Conservation (phyloP, 2,797 vertebrate genomes). For the Chanos chanos region DNA sequence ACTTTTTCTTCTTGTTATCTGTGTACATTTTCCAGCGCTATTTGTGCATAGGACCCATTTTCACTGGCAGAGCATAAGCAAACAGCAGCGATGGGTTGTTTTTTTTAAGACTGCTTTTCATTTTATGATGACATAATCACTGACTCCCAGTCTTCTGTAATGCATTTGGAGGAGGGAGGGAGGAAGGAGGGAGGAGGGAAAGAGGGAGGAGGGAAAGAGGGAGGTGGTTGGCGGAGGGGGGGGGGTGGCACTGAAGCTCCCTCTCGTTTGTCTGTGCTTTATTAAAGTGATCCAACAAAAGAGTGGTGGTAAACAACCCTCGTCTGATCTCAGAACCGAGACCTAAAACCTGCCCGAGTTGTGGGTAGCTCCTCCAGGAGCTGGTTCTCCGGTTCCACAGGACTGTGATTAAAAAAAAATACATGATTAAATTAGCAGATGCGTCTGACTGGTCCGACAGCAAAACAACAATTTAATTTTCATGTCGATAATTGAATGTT, state of each 20-base stretch:
- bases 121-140: too few relatives aligned
- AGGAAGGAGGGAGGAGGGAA: too few relatives aligned
- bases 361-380: neutral
- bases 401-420: conserved; percentile 32
- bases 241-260: neutral
- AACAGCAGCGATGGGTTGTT: too few relatives aligned
- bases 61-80: too few relatives aligned
- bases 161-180: neutral
- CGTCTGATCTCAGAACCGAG: neutral
- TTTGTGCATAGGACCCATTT: too few relatives aligned
- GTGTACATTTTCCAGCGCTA: too few relatives aligned
- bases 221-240: too few relatives aligned
- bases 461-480: conserved; percentile 21
- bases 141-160: neutral
- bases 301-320: neutral
- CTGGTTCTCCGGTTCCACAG: neutral
- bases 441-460: neutral
- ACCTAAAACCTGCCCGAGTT: neutral
- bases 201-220: too few relatives aligned
- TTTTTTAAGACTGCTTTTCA: too few relatives aligned
- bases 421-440: conserved; percentile 24
- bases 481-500: neutral
- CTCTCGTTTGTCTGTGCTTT: neutral
- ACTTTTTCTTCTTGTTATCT: too few relatives aligned
- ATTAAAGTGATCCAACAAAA: neutral